Percentiles rank a stretch among this genome's conserved stretches.
phyloP scores from a whole-genome alignment of 2,113 vertebrate genomes.

The Cryptomyrus ogoouensis region DNA sequence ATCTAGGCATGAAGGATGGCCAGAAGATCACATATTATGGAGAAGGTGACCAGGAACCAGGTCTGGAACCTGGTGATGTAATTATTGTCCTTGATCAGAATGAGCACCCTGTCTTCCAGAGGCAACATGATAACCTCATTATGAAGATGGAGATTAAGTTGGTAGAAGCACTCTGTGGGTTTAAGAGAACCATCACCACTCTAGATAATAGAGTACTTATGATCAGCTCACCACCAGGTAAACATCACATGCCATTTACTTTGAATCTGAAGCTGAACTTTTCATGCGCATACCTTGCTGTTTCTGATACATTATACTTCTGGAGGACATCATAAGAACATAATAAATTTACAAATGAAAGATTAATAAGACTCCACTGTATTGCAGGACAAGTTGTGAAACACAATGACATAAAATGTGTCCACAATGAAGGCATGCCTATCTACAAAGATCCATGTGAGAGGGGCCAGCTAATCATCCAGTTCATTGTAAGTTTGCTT shows the following conservation, averaged over 20 bases:
- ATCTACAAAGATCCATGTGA: constrained; percentile 77
- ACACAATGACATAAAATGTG: constrained; percentile 69
- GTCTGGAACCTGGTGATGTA: constrained; percentile 88
- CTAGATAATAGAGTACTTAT: constrained; percentile 78
- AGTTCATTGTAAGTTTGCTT: constrained; percentile 71
- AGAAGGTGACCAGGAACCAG: constrained; percentile 95
- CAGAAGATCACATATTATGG: constrained; percentile 90
- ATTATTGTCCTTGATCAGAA: constrained; percentile 88
- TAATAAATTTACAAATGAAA: not conserved
- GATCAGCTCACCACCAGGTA: constrained; percentile 75
- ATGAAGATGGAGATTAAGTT: constrained; percentile 86
- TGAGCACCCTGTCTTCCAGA: constrained; percentile 78
- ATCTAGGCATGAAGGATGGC: constrained; percentile 87
- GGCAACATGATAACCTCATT: constrained; percentile 72
- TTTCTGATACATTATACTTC: not conserved
- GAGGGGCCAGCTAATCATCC: constrained; percentile 76
- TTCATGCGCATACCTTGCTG: not conserved
- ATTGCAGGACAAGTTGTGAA: constrained; percentile 81
- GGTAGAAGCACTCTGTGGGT: constrained; percentile 86
- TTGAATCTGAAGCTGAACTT: not conserved
- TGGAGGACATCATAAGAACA: not conserved
- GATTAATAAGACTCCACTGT: not conserved
- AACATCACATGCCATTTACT: not conserved
- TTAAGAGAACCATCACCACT: constrained; percentile 76
- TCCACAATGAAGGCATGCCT: constrained; percentile 87